Base-by-base conservation (phyloP, 2,797 vertebrate genomes). In the Phyllotis vaccarum region DNA sequence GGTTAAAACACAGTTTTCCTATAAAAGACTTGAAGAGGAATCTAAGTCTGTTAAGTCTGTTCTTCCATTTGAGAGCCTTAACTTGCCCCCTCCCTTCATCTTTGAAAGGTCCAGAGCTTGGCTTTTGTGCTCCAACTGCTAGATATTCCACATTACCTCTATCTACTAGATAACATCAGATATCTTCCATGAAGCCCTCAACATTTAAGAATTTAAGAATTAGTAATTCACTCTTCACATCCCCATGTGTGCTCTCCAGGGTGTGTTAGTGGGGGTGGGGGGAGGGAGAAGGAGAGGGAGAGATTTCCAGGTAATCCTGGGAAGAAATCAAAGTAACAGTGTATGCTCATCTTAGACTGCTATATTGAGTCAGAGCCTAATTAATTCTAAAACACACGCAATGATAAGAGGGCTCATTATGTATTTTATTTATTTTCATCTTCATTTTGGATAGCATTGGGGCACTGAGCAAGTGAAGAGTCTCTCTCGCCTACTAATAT, bases 381-480 rank as follows among this genome's bases (percentile, higher is more conserved):
- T 60, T 78, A 56, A 64, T 80, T 86, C 49, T 52, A 92, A 54
- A 79, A 58, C 6, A 90, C 56, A 64, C 60, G 86, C 2, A 29
- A 0, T 81, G n/a, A 10, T 72, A 76, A 78, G 14, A 56, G 31
- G 8, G 3, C 5, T 86, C 6, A 75, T 74, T 34, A 62, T 75
- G 14, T 70, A 64, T 92, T 83, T 93, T 49, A 83, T 80, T 34
- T 86, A 82, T 92, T 76, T 93, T 27, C 2, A 52, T 76, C 17
- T 80, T 75, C 5, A 82, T 93, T 76, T 89, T 60, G 83, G 62
- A 34, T 9, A 75, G 64, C 60, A 81, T 95, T 40, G 62, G 52
- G 72, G 13, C 74, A 80, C 4, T n/a, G 34, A 40, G 12, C 6
- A 90, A 86, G 62, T 14, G 13, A 90, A 95, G 56, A 54, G n/a